Percentiles rank a stretch among this genome's conserved stretches.
These are phyloP conservation scores for Therioaphis trifolii DNA, from an alignment of 2,888 invertebrate genomes.

Conservation along the genomic window DNA sequence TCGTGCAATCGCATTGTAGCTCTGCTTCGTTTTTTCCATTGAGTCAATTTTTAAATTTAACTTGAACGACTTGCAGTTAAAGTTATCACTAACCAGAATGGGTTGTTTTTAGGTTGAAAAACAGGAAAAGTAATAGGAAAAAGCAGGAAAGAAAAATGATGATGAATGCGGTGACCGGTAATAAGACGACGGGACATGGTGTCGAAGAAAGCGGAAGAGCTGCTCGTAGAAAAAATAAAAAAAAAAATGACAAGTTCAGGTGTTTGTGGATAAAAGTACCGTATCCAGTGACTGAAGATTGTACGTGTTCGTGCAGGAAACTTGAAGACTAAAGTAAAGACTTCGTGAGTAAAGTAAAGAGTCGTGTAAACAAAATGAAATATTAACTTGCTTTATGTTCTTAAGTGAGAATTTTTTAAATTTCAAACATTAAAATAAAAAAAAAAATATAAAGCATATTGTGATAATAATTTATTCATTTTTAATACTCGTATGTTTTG, in stretches of 20 bases:
- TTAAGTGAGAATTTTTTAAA: too few species aligned
- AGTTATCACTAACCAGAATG: background rate
- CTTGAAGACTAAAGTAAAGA: background rate
- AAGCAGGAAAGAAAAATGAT: slow-evolving; percentile 17
- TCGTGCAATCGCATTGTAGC: too few species aligned
- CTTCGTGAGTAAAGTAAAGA: too few species aligned
- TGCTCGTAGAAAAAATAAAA: slow-evolving; percentile 9
- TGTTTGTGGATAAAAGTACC: slow-evolving; percentile 68
- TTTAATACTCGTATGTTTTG: too few species aligned
- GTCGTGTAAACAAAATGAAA: too few species aligned
- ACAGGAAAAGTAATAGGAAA: slow-evolving; percentile 54
- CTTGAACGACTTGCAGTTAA: too few species aligned
- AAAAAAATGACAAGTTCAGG: slow-evolving; percentile 65
- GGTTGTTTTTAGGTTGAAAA: slow-evolving; percentile 35
- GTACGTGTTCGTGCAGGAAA: slow-evolving; percentile 67
- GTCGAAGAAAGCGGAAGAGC: background rate
- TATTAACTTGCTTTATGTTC: too few species aligned
- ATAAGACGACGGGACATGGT: background rate
- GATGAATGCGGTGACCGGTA: background rate
- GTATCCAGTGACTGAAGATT: slow-evolving; percentile 68
- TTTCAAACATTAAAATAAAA: too few species aligned
- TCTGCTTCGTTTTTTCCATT: too few species aligned
- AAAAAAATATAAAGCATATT: too few species aligned
- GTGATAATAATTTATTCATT: too few species aligned
- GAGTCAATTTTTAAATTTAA: too few species aligned